Evolutionary conservation across 2,888 invertebrate genomes (phyloP).

Genomic region (Lycophotia porphyrea): DNA sequence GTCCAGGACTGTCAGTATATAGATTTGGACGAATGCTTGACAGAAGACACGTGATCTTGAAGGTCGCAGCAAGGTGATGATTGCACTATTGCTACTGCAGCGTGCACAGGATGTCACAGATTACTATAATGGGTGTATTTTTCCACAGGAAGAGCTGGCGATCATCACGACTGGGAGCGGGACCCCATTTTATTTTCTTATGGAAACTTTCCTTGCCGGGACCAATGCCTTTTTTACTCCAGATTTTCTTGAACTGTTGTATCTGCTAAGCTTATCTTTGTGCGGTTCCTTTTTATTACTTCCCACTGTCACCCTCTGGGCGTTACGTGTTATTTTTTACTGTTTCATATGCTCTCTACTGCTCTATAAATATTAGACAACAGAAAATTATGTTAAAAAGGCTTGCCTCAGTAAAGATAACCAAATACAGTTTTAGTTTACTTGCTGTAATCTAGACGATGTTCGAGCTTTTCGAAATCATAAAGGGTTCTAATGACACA

Average conservation of each 20-base stretch:
- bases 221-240: not conserved
- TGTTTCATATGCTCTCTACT: not conserved
- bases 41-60: constrained; percentile 5
- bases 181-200: not conserved
- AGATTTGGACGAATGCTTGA: not conserved
- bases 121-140: constrained; percentile 33
- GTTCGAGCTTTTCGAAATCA: not conserved
- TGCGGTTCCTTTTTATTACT: no score
- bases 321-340: not conserved
- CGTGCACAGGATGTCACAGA: constrained; percentile 31
- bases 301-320: not conserved
- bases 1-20: not conserved
- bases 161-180: constrained; percentile 13
- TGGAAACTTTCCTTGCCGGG: not conserved
- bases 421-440: not conserved
- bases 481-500: constrained; percentile 7
- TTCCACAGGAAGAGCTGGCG: constrained; percentile 35
- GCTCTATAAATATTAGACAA: not conserved
- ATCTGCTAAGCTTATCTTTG: not conserved
- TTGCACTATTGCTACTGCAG: constrained; percentile 39
- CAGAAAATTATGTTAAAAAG: not conserved
- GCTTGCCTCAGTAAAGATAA: not conserved
- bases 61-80: constrained; percentile 36
- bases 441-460: not conserved
- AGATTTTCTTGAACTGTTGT: not conserved